Base-by-base conservation (phyloP, 37 sponge, comb jelly and placozoan genomes). In the Beroe forskalii region DNA sequence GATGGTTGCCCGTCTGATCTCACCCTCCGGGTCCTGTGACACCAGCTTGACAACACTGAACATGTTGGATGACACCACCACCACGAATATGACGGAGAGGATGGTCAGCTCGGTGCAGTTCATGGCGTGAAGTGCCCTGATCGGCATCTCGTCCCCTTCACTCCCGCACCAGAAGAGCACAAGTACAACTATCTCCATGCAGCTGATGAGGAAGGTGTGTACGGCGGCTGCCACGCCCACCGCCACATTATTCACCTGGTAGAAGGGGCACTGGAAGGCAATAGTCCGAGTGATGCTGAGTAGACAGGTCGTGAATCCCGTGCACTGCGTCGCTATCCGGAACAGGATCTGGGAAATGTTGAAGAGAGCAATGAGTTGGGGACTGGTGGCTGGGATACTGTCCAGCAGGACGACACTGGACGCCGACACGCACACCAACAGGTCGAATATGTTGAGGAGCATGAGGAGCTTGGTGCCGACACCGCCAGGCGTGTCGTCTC, bases 211-310 rank as follows among this genome's bases (percentile, higher is more conserved):
- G 33, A 30, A 35, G 22, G 40, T 39, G 39, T 37, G 40, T 12
- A 72, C 75, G 1, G 40, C 40, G 14, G 75, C 28, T 36, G 75
- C 75, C 23, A 30, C 40, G 20, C 28, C 66, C 20, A 63, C 25
- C 25, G 28, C 66, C 9, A 63, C 2, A 4, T 63, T 24, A 39
- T 72, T 32, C 22, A 72, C 40, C 22, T 39, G 23, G 40, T 72
- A 72, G 75, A 72, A 72, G 9, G 75, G 75, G 32, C 14, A 19
- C 22, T 17, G 14, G 14, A 72, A 38, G 75, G 38, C 19, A 20
- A 72, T 72, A 22, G 75, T 72, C 75, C 75, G 35, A 1, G 75
- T 72, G 8, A 72, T 37, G 20, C 75, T 72, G 8, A 72, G 39
- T 39, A 72, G 22, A 33, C 75, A 72, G 20, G 75, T 72, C 35